Evolutionary conservation across 2,888 invertebrate species (phyloP), one percentile per base, ranked within the genome.

Genomic region (Ecdyonurus torrentis): DNA sequence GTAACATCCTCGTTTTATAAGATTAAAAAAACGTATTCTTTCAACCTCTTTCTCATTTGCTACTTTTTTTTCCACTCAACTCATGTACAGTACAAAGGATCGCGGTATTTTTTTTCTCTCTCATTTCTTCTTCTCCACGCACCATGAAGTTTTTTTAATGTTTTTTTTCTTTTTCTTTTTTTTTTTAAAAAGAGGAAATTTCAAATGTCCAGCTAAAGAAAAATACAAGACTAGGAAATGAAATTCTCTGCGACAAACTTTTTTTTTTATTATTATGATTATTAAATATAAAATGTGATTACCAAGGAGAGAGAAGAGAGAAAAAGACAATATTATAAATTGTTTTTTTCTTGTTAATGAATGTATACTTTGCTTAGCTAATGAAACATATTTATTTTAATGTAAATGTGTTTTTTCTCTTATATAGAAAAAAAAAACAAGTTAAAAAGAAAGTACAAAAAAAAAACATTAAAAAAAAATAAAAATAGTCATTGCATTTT

Each of bases 141-240:
- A 10, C 37, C 37, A 37, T 37, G 37, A 37, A 37, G 37, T 37
- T 37, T n/a, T n/a, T n/a, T n/a, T n/a, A n/a, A n/a, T n/a, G n/a
- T n/a, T n/a, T n/a, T n/a, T n/a, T n/a, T n/a, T n/a, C n/a, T n/a
- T n/a, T n/a, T n/a, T n/a, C n/a, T n/a, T n/a, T n/a, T n/a, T n/a
- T n/a, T n/a, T n/a, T n/a, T n/a, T n/a, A n/a, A n/a, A n/a, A n/a
- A n/a, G 22, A 55, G 55, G 55, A 55, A 55, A 55, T 55, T 55
- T 55, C 55, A 55, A 55, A 55, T 55, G 55, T 55, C 55, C 55
- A 55, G 55, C 55, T 20, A 55, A 55, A 55, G 55, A 55, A 55
- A 55, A 55, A 55, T 55, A 55, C 55, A 55, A 55, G 55, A 55
- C 55, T 55, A 55, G 55, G 55, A 55, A 55, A 55, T 55, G 55